Base-by-base conservation (phyloP, 2,888 invertebrate genomes). In the Piscicola geometra region DNA sequence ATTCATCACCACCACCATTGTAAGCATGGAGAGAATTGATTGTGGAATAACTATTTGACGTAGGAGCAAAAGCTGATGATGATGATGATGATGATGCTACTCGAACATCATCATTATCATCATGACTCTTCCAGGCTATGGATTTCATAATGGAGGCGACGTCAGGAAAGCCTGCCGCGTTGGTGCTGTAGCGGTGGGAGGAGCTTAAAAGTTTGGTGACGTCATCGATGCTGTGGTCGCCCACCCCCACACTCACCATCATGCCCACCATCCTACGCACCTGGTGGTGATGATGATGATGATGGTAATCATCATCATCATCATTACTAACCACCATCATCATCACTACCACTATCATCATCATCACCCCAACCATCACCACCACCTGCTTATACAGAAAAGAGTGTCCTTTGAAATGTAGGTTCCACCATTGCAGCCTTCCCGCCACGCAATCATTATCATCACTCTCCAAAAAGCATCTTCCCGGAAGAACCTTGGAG, bases 371-470 rank as follows among this genome's bases (percentile, higher is more conserved):
- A 30, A 18, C 25, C 1, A 66, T 32, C 32, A 2, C 9, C 67
- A 71, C 30, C n/a, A 79, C 79, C 75, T 79, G 79, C 75, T 66
- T 79, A 60, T 76, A 78, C 12, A 79, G 72, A 56, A 79, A 79
- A 9, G 79, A 79, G 25, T 69, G 33, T 1, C 73, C 56, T 18
- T 71, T 77, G 72, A 78, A 79, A 5, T 47, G 28, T 28, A 78
- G 66, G 30, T 79, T 75, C 76, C 76, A 77, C 67, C 32, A 30
- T 36, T 73, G 60, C 47, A 70, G n/a, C n/a, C n/a, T 68, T 5
- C 32, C 5, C 68, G 30, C 68, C n/a, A 28, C 21, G 35, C 3
- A 32, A 9, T 68, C 32, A 9, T 36, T 41, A 32, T 21, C 12
- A n/a, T 70, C 3, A 25, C 36, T 36, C 3, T 1, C 41, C 0